Conservation (phyloP, 2,888 invertebrate genomes). For the Glaucopsyche alexis region DNA sequence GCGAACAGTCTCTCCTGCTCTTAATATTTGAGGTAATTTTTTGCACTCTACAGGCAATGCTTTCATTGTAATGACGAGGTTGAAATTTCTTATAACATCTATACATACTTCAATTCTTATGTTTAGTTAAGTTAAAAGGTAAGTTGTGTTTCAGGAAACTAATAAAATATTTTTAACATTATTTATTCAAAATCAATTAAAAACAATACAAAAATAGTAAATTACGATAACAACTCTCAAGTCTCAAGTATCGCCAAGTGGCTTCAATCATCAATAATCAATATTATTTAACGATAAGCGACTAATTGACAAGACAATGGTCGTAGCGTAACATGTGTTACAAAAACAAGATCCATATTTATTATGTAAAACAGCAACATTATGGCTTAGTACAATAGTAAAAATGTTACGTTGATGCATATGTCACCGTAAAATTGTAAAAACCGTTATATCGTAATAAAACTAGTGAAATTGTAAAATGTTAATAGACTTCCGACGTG, state of each 20-base stretch:
- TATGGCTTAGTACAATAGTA: neutral
- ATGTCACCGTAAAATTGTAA: too few species aligned
- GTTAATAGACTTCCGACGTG: too few species aligned
- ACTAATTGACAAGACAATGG: constrained; percentile 19
- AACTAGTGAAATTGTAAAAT: too few species aligned
- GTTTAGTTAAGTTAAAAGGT: neutral
- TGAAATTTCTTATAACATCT: neutral
- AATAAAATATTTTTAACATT: constrained; percentile 28
- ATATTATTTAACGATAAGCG: constrained; percentile 25
- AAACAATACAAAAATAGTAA: constrained; percentile 38
- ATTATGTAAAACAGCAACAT: neutral
- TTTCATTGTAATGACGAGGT: too few species aligned
- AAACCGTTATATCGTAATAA: too few species aligned
- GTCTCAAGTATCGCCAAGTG: constrained; percentile 18
- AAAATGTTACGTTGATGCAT: neutral
- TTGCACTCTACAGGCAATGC: neutral
- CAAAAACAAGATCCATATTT: neutral
- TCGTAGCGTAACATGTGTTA: neutral
- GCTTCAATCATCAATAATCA: constrained; percentile 7
- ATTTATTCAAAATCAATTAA: constrained; percentile 39
- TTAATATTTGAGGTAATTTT: constrained; percentile 85
- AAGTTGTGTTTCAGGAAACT: neutral
- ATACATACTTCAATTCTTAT: neutral
- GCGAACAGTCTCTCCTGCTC: constrained; percentile 74
- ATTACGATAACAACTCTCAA: constrained; percentile 38